These are phyloP conservation scores for Spilarctia lutea DNA, from an alignment of 2,888 invertebrate species.

Conservation along the genomic window DNA sequence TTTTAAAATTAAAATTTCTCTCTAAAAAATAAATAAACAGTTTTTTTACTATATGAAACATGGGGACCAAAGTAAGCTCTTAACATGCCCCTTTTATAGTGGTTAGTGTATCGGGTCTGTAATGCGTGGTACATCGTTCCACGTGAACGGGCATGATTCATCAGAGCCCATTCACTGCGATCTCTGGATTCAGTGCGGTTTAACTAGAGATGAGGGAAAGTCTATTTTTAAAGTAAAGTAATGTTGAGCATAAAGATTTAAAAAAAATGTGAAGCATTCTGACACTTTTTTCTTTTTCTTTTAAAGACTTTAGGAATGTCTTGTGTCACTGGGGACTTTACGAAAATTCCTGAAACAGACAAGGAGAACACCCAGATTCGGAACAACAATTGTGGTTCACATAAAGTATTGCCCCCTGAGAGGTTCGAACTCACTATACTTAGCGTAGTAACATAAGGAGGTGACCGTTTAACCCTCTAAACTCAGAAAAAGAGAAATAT, in stretches of 20 bases:
- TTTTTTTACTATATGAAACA: constrained; percentile 7
- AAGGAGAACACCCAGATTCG: too few species aligned
- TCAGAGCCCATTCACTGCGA: constrained; percentile 81
- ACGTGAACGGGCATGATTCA: constrained; percentile 79
- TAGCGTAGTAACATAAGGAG: too few species aligned
- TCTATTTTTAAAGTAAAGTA: neutral
- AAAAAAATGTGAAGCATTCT: neutral
- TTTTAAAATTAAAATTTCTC: neutral
- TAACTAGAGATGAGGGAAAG: constrained; percentile 61
- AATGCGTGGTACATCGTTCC: constrained; percentile 73
- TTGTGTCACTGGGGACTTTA: too few species aligned
- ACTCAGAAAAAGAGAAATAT: neutral
- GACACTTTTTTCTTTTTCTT: neutral
- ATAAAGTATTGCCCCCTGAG: too few species aligned
- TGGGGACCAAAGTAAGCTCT: constrained; percentile 20
- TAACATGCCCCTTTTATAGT: constrained; percentile 55
- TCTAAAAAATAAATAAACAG: neutral
- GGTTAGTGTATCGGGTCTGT: constrained; percentile 58
- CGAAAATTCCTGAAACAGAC: too few species aligned
- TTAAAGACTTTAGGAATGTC: too few species aligned
- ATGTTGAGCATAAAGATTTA: neutral
- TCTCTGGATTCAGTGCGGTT: constrained; percentile 75
- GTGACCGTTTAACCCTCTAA: neutral
- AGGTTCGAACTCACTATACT: too few species aligned
- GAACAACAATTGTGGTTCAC: too few species aligned